Conservation (phyloP, 30 jellyfish, hydroid and myxozoan genomes). For the Hydractinia symbiolongicarpus region DNA sequence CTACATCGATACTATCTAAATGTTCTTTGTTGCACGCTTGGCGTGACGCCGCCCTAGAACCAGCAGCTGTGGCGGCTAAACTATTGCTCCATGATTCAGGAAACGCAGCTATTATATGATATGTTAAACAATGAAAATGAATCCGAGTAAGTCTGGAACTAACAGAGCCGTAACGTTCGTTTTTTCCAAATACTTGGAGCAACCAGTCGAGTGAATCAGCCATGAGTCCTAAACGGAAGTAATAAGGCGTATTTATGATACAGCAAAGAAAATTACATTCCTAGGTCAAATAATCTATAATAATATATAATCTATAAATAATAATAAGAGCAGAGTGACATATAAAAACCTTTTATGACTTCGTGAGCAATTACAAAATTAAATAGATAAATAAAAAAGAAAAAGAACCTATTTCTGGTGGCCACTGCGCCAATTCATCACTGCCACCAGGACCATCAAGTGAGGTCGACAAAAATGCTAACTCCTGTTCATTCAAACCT, state of each 20-base stretch:
- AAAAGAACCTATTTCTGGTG: slow-evolving; percentile 78
- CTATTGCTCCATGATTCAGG: slow-evolving; percentile 62
- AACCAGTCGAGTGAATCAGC: slow-evolving; percentile 68
- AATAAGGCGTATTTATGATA: neutral
- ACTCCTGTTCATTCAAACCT: slow-evolving; percentile 82
- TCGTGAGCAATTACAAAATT: neutral
- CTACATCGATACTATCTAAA: slow-evolving; percentile 46
- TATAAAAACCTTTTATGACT: neutral
- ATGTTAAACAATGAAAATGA: slow-evolving; percentile 78
- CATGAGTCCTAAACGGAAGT: slow-evolving; percentile 57
- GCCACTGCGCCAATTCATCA: slow-evolving; percentile 76
- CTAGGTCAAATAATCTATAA: no score
- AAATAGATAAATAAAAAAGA: neutral
- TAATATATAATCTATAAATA: no score
- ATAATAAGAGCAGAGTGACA: no score
- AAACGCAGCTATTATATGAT: slow-evolving; percentile 60
- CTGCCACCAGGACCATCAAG: slow-evolving; percentile 64
- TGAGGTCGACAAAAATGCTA: slow-evolving; percentile 60
- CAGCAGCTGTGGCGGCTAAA: slow-evolving; percentile 90
- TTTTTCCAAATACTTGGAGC: slow-evolving; percentile 48
- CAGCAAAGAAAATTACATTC: neutral
- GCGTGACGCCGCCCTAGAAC: slow-evolving; percentile 72
- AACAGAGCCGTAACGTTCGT: slow-evolving; percentile 27
- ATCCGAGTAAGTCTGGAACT: slow-evolving; percentile 65
- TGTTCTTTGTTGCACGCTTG: slow-evolving; percentile 83